phyloP scores from a whole-genome alignment of 2,888 invertebrate genomes.

The Spodoptera exigua region DNA sequence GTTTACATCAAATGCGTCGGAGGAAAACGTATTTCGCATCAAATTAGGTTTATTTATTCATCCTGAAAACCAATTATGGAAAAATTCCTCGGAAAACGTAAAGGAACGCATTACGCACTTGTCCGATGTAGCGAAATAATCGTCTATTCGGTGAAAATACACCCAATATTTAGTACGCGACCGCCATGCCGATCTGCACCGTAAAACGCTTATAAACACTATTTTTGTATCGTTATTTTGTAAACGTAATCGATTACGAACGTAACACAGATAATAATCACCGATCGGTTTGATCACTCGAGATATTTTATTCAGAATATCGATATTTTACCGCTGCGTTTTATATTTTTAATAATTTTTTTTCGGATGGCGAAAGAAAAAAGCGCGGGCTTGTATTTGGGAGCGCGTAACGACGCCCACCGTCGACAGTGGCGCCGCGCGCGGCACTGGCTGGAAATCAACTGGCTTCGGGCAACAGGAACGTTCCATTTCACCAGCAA shows the following conservation, averaged over 20 bases:
- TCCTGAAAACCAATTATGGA: constrained; percentile 40
- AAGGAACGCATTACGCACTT: constrained; percentile 50
- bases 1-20: constrained; percentile 49
- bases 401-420: constrained; percentile 82
- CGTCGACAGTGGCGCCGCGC: constrained; percentile 85
- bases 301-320: constrained; percentile 22
- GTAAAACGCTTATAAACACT: constrained; percentile 82
- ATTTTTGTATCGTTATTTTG: constrained; percentile 80
- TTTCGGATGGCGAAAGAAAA: constrained; percentile 60
- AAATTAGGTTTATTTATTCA: constrained; percentile 45
- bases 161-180: constrained; percentile 67
- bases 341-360: constrained; percentile 55
- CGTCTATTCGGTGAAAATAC: constrained; percentile 60
- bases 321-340: constrained; percentile 33
- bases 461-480: constrained; percentile 76
- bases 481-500: constrained; percentile 69
- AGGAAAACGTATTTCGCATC: constrained; percentile 39
- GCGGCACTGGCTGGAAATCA: constrained; percentile 83
- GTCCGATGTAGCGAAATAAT: constrained; percentile 62
- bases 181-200: constrained; percentile 78
- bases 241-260: constrained; percentile 66
- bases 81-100: constrained; percentile 57
- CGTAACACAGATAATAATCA: constrained; percentile 47
- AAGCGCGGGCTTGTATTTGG: constrained; percentile 68
- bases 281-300: constrained; percentile 42